A percentile compares a stretch with the other conserved stretches of the same genome.
Evolutionary conservation across 37 sponge, comb jelly and placozoan species (phyloP).

Genomic region (Geodia barretti): DNA sequence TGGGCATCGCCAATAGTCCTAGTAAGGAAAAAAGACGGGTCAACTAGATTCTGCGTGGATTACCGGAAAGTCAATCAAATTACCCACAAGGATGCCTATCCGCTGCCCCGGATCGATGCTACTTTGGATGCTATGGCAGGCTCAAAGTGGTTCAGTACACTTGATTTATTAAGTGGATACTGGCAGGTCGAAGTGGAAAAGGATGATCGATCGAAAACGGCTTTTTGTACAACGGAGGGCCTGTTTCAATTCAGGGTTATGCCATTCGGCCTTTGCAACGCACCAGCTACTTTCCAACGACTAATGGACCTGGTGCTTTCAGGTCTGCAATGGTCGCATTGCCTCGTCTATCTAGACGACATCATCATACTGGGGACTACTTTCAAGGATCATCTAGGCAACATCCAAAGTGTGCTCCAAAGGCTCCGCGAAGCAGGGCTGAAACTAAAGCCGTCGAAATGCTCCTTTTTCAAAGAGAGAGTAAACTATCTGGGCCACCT

Average conservation of each 20-base stretch:
- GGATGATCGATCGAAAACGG: slow-evolving; percentile 39
- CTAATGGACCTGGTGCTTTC: slow-evolving; percentile 33
- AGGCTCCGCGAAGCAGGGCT: slow-evolving; percentile 31
- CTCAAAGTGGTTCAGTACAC: slow-evolving; percentile 27
- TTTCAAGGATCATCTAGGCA: slow-evolving; percentile 19
- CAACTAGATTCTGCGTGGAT: too few species aligned
- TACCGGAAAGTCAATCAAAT: too few species aligned
- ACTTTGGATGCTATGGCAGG: slow-evolving; percentile 36
- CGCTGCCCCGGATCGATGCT: slow-evolving; percentile 41
- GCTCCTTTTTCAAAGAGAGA: slow-evolving; percentile 10
- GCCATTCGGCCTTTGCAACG: slow-evolving; percentile 56
- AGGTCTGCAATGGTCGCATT: slow-evolving; percentile 25
- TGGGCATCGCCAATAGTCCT: too few species aligned
- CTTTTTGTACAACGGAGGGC: slow-evolving; percentile 40
- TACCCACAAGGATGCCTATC: slow-evolving; percentile 38
- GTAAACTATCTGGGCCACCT: slow-evolving; percentile 49
- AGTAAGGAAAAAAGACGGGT: too few species aligned
- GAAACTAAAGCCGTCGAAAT: slow-evolving; percentile 28
- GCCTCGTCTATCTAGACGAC: slow-evolving; percentile 58
- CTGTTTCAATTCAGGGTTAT: slow-evolving; percentile 49
- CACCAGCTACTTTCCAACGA: slow-evolving; percentile 37
- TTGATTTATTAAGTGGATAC: slow-evolving; percentile 41
- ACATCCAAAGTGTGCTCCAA: slow-evolving; percentile 22
- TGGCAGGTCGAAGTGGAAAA: slow-evolving; percentile 37
- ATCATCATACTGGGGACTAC: slow-evolving; percentile 29